These are phyloP conservation scores for Himalopsyche kuldschensis DNA, from an alignment of 2,888 invertebrate species.

Conservation along the genomic window DNA sequence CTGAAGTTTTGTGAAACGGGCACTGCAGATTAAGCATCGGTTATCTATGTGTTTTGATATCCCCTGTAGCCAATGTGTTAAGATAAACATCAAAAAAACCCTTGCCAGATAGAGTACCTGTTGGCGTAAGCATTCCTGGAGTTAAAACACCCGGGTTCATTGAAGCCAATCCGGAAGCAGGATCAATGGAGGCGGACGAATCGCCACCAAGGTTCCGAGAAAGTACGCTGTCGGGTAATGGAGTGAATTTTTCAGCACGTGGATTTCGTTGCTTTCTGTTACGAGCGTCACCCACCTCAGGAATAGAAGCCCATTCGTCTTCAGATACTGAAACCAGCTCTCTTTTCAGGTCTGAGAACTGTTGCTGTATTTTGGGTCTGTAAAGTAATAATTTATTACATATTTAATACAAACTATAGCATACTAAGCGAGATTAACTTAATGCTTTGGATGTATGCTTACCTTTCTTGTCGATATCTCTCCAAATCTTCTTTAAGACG, in stretches of 20 bases:
- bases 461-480: slow-evolving; percentile 92
- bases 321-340: slow-evolving; percentile 80
- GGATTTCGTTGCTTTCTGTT: slow-evolving; percentile 96
- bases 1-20: too few species aligned
- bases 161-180: slow-evolving; percentile 81
- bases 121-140: slow-evolving; percentile 84
- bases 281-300: slow-evolving; percentile 98
- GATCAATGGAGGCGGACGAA: slow-evolving; percentile 76
- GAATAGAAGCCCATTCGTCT: slow-evolving; percentile 96
- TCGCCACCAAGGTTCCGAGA: slow-evolving; percentile 85
- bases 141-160: slow-evolving; percentile 85
- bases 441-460: slow-evolving; percentile 2
- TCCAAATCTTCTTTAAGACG: slow-evolving; percentile 91
- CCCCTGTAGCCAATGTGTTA: too few species aligned
- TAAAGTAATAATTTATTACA: neutral
- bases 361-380: slow-evolving; percentile 97
- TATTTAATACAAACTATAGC: neutral
- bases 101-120: slow-evolving; percentile 52
- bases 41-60: too few species aligned
- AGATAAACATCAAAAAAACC: neutral
- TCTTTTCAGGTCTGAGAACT: slow-evolving; percentile 95
- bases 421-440: neutral
- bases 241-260: slow-evolving; percentile 94
- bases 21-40: too few species aligned
- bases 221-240: slow-evolving; percentile 93